Evolutionary conservation across 2,888 invertebrate genomes (phyloP).

Genomic region (Zonitis immaculata): DNA sequence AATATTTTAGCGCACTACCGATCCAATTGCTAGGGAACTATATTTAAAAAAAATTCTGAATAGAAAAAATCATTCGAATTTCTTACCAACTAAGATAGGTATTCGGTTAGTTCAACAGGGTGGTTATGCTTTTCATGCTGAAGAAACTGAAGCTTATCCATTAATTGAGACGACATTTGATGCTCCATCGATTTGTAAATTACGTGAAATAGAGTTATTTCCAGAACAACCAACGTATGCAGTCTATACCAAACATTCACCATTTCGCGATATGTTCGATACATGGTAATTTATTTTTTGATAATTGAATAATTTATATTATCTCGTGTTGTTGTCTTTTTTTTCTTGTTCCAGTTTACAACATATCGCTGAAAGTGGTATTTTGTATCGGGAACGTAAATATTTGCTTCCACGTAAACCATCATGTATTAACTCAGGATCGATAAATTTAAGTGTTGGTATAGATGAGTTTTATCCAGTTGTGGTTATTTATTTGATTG

Average conservation of each 20-base stretch:
- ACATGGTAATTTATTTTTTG: conserved; percentile 35
- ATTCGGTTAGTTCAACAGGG: conserved; percentile 35
- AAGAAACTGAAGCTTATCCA: conserved; percentile 40
- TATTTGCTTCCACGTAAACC: conserved; percentile 41
- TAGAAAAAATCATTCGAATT: conserved; percentile 28
- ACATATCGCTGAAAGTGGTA: conserved; percentile 36
- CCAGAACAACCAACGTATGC: conserved; percentile 33
- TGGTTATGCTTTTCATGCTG: conserved; percentile 43
- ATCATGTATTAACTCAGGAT: conserved; percentile 32
- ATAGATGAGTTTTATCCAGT: conserved; percentile 39
- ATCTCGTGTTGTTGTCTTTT: not conserved
- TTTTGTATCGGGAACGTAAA: conserved; percentile 30
- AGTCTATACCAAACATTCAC: conserved; percentile 39
- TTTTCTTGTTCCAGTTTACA: conserved; percentile 34
- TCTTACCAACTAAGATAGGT: conserved; percentile 33
- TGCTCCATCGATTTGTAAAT: conserved; percentile 39
- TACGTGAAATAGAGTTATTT: conserved; percentile 39
- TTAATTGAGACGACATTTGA: conserved; percentile 38
- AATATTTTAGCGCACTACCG: conserved; percentile 37
- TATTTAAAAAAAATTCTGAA: conserved; percentile 55
- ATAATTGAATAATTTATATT: not conserved
- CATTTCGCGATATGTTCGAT: conserved; percentile 40
- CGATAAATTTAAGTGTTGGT: conserved; percentile 30
- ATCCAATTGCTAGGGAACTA: conserved; percentile 55
- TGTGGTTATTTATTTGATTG: conserved; percentile 29